Conservation (phyloP, 2,888 invertebrate genomes). For the Ceraclea dissimilis region DNA sequence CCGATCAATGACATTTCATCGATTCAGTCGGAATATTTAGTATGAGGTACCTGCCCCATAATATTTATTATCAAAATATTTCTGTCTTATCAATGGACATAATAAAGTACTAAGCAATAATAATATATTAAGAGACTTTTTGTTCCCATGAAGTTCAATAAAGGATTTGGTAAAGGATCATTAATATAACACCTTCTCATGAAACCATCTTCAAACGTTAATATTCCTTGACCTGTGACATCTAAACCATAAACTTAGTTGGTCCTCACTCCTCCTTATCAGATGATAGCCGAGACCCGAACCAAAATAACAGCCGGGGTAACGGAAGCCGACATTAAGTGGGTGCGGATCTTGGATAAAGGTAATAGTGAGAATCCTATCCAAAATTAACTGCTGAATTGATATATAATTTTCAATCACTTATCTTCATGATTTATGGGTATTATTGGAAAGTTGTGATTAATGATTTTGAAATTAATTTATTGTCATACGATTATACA, state of each 20-base stretch:
- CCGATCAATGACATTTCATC: no score
- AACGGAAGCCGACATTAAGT: conserved; percentile 16
- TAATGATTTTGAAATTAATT: conserved; percentile 8
- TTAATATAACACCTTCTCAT: not conserved
- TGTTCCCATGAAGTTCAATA: no score
- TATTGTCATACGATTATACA: conserved; percentile 2
- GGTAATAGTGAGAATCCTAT: conserved; percentile 17
- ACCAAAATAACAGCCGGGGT: conserved; percentile 13
- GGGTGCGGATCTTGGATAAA: conserved; percentile 20
- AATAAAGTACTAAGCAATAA: no score
- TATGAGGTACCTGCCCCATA: no score
- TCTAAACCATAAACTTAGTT: conserved; percentile 22
- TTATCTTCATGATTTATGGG: conserved; percentile 8
- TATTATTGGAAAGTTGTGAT: conserved; percentile 13
- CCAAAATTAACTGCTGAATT: conserved; percentile 17
- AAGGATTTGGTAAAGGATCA: no score
- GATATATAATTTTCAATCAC: conserved; percentile 19
- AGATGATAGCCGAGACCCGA: conserved; percentile 15
- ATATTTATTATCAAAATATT: no score
- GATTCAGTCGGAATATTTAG: no score
- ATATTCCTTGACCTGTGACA: conserved; percentile 25
- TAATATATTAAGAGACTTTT: no score
- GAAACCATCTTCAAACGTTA: conserved; percentile 23
- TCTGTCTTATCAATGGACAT: no score
- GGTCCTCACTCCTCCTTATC: conserved; percentile 20